Evolutionary conservation across 2,888 invertebrate genomes (phyloP).

Genomic region (Oscheius sp.): DNA sequence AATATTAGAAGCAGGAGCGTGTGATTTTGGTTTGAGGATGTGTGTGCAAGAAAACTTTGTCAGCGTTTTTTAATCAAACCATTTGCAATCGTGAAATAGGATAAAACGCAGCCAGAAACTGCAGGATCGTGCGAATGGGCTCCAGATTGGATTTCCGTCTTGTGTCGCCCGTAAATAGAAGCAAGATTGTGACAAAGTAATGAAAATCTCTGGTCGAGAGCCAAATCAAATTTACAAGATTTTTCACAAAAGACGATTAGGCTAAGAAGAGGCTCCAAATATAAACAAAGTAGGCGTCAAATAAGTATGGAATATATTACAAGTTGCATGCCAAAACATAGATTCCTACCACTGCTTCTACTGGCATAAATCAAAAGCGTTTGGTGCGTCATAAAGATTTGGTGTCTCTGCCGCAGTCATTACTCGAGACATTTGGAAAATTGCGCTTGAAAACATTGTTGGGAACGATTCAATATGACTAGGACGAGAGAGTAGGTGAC

Average conservation of each 20-base stretch:
- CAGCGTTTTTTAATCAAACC: no score
- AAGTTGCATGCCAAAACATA: background rate
- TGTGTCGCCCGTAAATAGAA: background rate
- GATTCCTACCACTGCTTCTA: background rate
- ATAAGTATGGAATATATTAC: background rate
- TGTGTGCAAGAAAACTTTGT: constrained; percentile 5
- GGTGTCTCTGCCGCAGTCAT: background rate
- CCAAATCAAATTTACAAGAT: background rate
- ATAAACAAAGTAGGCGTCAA: no score
- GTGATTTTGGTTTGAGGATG: background rate
- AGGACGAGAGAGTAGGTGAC: background rate
- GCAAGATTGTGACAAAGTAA: constrained; percentile 1
- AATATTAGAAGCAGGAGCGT: constrained; percentile 21
- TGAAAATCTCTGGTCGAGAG: background rate
- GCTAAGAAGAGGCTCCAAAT: background rate
- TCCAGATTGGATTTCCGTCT: constrained; percentile 21
- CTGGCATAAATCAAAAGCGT: constrained; percentile 12
- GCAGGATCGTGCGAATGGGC: constrained; percentile 29
- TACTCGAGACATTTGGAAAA: background rate
- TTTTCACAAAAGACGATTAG: background rate
- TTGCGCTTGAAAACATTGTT: background rate
- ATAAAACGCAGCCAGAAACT: constrained; percentile 18
- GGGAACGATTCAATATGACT: no score
- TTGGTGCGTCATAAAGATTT: constrained; percentile 16
- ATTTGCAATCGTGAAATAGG: background rate